phyloP scores from a whole-genome alignment of 2,888 invertebrate species.

The Eupithecia inturbata region DNA sequence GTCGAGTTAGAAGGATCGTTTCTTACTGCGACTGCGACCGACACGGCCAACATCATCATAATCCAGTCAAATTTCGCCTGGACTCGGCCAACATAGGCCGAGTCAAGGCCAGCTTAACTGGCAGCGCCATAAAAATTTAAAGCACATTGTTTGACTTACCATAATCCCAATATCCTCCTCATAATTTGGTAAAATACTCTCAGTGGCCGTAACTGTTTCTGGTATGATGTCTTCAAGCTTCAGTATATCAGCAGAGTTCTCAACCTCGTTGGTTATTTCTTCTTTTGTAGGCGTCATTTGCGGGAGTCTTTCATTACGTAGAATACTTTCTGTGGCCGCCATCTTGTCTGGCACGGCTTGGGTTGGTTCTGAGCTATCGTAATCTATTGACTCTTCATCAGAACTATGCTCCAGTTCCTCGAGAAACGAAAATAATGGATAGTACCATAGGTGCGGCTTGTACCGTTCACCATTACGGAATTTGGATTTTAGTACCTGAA shows the following conservation, averaged over 20 bases:
- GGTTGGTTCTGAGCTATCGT: neutral
- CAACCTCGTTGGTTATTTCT: constrained; percentile 6
- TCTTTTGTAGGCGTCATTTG: neutral
- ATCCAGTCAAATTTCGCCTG: no score
- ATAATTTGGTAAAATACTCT: neutral
- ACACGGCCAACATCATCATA: no score
- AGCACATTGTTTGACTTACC: neutral
- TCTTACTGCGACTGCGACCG: no score
- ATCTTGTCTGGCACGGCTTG: neutral
- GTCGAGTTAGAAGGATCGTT: no score
- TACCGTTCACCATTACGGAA: neutral
- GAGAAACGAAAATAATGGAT: neutral
- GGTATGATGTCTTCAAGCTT: neutral
- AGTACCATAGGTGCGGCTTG: neutral
- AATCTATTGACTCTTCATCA: neutral
- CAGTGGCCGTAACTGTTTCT: neutral
- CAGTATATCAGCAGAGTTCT: neutral
- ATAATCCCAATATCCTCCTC: neutral
- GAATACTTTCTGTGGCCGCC: neutral
- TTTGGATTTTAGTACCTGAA: constrained; percentile 2
- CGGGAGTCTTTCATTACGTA: neutral
- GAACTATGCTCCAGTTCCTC: neutral
- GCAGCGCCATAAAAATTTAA: no score
- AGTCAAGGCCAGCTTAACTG: no score
- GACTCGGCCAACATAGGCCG: no score